Evolutionary conservation across 1,140 invertebrate species (phyloP), one percentile per base, ranked within the genome.

Genomic region (Dreissena rostriformis): DNA sequence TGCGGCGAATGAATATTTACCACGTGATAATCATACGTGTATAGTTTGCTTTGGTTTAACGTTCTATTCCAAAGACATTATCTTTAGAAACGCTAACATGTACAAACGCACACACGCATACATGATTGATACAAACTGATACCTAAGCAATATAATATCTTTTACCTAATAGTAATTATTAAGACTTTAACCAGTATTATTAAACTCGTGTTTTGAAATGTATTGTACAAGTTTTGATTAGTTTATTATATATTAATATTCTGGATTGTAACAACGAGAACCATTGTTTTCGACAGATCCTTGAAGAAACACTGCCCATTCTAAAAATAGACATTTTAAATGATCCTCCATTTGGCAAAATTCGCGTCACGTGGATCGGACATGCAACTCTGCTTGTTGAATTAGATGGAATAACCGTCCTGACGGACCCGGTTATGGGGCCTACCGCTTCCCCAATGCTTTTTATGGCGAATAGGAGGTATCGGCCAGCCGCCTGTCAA

Each of bases 351-450:
- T 7, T 12, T 10, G 66, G 57, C 28, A 86, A 85, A 8, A 66
- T 89, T 15, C 85, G 87, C 11, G 68, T 86, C 15, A 93, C 93
- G 63, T 94, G 94, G 94, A 88, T 94, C 51, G 94, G 94, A 29
- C 94, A 94, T 91, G 91, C 94, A 14, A 92, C 93, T 14, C 86
- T 93, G 53, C 85, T 94, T 17, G 91, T 94, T 22, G 93, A 94
- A 84, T 88, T 94, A 81, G 93, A 94, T 73, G 92, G 91, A 24
- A 70, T 94, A 17, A 92, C 90, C 22, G 86, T 94, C 29, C 86
- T 94, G 4, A 93, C 93, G 24, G 94, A 94, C 86, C 94, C 94
- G 5, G 76, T 94, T 19, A 94, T 94, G 82, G 91, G 91, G 63
- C 68, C 91, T 0, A 68, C 87, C 5, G 92, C 88, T 70, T 67